Conservation (phyloP, 2,113 vertebrate genomes). For the Haliaeetus leucogaster region DNA sequence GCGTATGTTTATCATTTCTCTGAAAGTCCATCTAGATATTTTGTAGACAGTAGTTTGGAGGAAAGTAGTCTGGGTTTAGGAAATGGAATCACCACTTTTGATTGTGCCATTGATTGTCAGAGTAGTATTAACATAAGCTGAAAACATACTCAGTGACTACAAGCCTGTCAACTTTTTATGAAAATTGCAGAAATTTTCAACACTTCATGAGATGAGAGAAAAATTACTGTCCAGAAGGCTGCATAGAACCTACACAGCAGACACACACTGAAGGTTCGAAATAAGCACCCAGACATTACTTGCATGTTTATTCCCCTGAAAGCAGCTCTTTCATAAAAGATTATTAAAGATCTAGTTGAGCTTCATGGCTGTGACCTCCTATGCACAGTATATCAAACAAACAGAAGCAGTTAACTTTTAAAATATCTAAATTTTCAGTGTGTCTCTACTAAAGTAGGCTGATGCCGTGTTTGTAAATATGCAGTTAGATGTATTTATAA, state of each 20-base stretch:
- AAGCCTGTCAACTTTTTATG: not conserved
- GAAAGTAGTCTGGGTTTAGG: not conserved
- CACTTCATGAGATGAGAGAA: not conserved
- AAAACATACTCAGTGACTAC: not conserved
- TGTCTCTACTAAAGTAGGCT: not conserved
- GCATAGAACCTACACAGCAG: not conserved
- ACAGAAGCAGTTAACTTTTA: not conserved
- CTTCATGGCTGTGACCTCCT: not conserved
- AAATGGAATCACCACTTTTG: not conserved
- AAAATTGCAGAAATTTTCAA: not conserved
- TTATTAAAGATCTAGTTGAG: not conserved
- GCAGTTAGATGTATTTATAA: not conserved
- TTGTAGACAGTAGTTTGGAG: not conserved
- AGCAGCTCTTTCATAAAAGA: not conserved
- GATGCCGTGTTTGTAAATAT: not conserved
- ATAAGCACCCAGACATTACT: not conserved
- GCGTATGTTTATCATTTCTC: not conserved
- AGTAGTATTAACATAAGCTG: not conserved
- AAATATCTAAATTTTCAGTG: not conserved
- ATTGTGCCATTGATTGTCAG: not conserved
- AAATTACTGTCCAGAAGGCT: not conserved
- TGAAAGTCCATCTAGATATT: not conserved
- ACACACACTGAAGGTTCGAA: not conserved
- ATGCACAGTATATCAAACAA: not conserved
- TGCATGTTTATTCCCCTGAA: not conserved